Conservation (phyloP, 2,888 invertebrate genomes). For the Calameuta pallipes region DNA sequence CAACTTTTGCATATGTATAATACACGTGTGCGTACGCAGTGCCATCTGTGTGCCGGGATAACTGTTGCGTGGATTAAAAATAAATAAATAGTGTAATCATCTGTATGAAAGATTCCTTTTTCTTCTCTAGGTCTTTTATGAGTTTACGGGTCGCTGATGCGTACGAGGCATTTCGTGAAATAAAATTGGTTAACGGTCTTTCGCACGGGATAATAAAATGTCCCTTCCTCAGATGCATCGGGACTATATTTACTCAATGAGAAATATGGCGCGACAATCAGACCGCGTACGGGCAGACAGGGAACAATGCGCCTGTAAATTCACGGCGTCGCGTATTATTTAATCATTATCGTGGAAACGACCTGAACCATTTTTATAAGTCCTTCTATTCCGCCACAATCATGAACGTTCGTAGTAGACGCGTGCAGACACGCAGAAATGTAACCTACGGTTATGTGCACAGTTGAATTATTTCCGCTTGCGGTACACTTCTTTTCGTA, state of each 20-base stretch:
- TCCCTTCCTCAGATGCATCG: neutral
- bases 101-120: neutral
- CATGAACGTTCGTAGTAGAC: conserved; percentile 7
- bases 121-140: neutral
- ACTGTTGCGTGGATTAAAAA: neutral
- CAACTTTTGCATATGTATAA: neutral
- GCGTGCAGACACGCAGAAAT: conserved; percentile 24
- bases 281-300: neutral
- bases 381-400: conserved; percentile 3
- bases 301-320: neutral
- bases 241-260: neutral
- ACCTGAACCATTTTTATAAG: neutral
- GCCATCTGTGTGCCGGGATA: neutral
- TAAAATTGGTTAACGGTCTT: neutral
- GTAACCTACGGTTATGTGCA: conserved; percentile 19
- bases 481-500: conserved; percentile 47
- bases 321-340: neutral
- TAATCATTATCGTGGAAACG: neutral
- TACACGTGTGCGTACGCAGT: neutral
- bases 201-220: neutral
- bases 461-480: conserved; percentile 53
- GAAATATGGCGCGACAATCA: neutral
- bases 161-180: neutral
- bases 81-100: neutral
- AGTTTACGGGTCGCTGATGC: neutral